These are phyloP conservation scores for Ophion ventricosus DNA, from an alignment of 2,888 invertebrate genomes.

Conservation along the genomic window DNA sequence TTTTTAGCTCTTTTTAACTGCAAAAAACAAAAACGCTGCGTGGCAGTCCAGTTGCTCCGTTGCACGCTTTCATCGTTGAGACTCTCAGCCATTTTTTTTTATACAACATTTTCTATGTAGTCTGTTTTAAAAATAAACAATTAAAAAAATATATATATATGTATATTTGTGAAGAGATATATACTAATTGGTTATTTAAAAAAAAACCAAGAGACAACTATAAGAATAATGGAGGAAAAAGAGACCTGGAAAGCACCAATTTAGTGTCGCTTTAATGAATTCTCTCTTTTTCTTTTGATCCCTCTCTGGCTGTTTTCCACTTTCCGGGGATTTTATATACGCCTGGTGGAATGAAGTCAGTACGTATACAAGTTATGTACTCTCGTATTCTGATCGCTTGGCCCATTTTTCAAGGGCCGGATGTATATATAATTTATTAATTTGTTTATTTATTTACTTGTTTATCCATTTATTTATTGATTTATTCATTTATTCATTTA, in stretches of 20 bases:
- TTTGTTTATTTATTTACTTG: background rate
- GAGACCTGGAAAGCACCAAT: background rate
- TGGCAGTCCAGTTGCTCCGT: background rate
- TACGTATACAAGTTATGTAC: background rate
- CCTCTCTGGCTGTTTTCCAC: background rate
- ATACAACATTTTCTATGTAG: background rate
- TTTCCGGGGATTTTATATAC: background rate
- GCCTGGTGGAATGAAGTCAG: background rate
- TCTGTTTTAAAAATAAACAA: background rate
- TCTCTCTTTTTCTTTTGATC: background rate
- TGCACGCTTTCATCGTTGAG: constrained; percentile 3
- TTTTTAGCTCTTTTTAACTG: constrained; percentile 34
- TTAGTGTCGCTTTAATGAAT: background rate
- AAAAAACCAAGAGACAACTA: background rate
- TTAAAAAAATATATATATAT: background rate
- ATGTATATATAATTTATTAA: background rate
- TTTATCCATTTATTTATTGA: too few species aligned
- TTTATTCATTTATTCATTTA: too few species aligned
- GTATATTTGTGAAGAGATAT: background rate
- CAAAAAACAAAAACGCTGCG: constrained; percentile 4
- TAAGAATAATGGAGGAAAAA: background rate
- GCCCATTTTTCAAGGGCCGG: background rate
- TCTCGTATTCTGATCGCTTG: background rate
- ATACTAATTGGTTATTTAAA: background rate
- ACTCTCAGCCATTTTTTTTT: constrained; percentile 16